Evolutionary conservation across 2,113 vertebrate species (phyloP), one percentile per base, ranked within the genome.

Genomic region (Silurus meridionalis): DNA sequence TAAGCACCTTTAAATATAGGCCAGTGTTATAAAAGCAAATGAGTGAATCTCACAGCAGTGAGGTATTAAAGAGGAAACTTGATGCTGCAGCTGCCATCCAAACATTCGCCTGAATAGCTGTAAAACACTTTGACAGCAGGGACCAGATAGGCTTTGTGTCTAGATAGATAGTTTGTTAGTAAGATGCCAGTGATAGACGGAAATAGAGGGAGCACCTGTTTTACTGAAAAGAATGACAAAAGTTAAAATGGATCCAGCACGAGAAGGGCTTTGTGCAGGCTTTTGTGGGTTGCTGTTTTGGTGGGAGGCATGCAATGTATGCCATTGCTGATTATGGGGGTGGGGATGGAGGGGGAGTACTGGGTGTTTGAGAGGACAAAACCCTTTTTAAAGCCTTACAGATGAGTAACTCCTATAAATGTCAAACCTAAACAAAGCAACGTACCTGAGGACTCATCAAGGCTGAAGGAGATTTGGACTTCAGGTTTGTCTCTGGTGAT

Each of bases 381-480:
- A 69, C 74, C 53, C 80, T 57, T 88, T 86, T 77, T 60, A 81
- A 80, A 77, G 66, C 11, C 69, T 15, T 77, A 55, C 57, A 50
- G 64, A 72, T 82, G 21, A 53, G 55, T 63, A 58, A 77, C 17
- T 83, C 23, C 48, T 86, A 11, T 28, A 28, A 84, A 55, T 15
- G 11, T 46, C 8, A 55, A 50, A 71, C 21, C 19, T 10, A 79
- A 7, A 28, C 23, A 25, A 37, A 66, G 53, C 17, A 15, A 74
- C 46, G 89, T 96, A 98, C 98, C 97, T 97, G 97, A 90, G 86
- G 96, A 94, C 83, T 96, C 93, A 90, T 94, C 95, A 55, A 99
- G 97, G 94, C 97, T 99, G 96, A 99, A 98, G 93, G 97, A 96
- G 86, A 99, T 99, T 94, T 96, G 94, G 89, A 99, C 96, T 94